Evolutionary conservation across 2,113 vertebrate genomes (phyloP).

Genomic region (Hirundichthys speculiger): DNA sequence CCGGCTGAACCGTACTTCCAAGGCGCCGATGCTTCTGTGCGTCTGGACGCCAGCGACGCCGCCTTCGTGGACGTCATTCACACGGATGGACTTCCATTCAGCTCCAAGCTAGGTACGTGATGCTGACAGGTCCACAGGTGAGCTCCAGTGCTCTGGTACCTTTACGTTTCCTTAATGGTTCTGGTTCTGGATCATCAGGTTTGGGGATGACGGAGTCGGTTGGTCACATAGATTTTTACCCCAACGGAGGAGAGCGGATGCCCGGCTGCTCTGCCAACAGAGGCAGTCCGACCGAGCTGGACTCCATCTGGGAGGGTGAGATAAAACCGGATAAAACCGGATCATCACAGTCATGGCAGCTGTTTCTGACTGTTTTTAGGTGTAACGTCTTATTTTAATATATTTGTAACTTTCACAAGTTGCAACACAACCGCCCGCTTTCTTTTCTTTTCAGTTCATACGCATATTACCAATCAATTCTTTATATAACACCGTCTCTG

Average conservation of each 20-base stretch:
- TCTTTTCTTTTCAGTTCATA: too few relatives aligned
- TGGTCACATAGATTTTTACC: conserved; percentile 92
- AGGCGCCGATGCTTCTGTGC: conserved; percentile 75
- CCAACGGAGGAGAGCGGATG: conserved; percentile 88
- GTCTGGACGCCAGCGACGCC: conserved; percentile 84
- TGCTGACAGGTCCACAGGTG: neutral
- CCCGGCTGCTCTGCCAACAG: conserved; percentile 85
- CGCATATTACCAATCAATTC: too few relatives aligned
- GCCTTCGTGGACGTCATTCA: conserved; percentile 90
- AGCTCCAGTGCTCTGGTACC: too few relatives aligned
- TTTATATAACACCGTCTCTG: too few relatives aligned
- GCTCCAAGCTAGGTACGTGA: conserved; percentile 81
- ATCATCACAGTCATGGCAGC: too few relatives aligned
- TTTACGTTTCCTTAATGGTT: too few relatives aligned
- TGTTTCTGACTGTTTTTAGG: too few relatives aligned
- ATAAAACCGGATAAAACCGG: too few relatives aligned
- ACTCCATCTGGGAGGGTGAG: conserved; percentile 86
- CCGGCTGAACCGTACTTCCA: conserved; percentile 89
- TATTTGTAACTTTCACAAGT: too few relatives aligned
- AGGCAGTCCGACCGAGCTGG: conserved; percentile 78
- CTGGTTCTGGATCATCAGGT: too few relatives aligned
- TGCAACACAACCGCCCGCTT: too few relatives aligned
- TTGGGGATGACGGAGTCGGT: conserved; percentile 81
- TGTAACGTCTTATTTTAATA: too few relatives aligned
- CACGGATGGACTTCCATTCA: conserved; percentile 82